Base-by-base conservation (phyloP, 2,113 vertebrate species). In the Zeus faber region DNA sequence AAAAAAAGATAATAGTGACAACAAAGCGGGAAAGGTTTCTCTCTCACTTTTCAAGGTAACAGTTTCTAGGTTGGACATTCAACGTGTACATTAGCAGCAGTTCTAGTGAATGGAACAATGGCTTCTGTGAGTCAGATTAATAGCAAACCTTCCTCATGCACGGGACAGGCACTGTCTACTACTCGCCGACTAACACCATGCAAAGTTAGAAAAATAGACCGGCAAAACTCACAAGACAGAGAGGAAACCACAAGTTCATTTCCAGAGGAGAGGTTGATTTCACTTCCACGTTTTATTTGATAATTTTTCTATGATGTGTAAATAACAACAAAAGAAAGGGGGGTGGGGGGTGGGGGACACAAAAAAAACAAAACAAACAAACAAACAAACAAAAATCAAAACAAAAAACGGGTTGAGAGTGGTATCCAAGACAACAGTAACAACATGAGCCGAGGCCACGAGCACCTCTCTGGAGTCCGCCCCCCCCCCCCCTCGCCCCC, bases 221-320 rank as follows among this genome's bases (percentile, higher is more conserved):
- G 67, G 49, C 77, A 74, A 77, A 83, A 87, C 69, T 70, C 57
- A 82, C 75, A 76, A 79, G 83, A 85, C 80, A 74, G 53, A 76
- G 83, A 68, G 70, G 76, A 78, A 82, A 84, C 80, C 87, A 74
- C 78, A 74, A 79, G 80, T 81, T 81, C 75, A 22, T 83, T 76
- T 88, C 81, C 74, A 86, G 82, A 83, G 73, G 67, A 87, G 69
- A 83, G 75, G 81, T 82, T 82, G 76, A 82, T 87, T 90, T 90
- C 83, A 90, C 75, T 89, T 89, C 74, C 76, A 71, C 88, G 85
- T 84, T 87, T 87, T 83, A 80, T 88, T 88, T 91, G 72, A 81
- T 80, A 62, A 83, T 81, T 87, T 79, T 87, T 79, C 74, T 79
- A 89, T 80, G 83, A 87, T 88, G 89, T 90, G 88, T 86, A 90